These are phyloP conservation scores for Colaptes auratus DNA, from an alignment of 2,113 vertebrate genomes.

Conservation along the genomic window DNA sequence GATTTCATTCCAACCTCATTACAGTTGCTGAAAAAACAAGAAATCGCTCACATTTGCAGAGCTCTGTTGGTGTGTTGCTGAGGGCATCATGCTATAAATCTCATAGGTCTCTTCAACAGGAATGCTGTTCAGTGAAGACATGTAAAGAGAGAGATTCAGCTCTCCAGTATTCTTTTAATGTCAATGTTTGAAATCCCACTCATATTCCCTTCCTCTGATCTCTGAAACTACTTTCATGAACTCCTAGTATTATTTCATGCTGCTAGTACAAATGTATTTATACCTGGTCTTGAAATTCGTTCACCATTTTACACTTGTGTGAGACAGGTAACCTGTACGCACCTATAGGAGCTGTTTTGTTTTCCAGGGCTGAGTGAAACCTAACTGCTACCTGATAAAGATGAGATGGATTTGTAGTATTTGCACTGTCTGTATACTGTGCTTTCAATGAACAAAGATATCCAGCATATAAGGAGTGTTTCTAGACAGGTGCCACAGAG, in stretches of 20 bases:
- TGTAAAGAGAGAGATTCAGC: not conserved
- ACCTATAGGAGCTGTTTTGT: not conserved
- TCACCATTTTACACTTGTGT: not conserved
- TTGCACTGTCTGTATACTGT: not conserved
- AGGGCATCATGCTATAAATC: constrained; percentile 80
- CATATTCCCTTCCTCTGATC: not conserved
- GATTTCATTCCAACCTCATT: not conserved
- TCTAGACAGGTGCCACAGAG: not conserved
- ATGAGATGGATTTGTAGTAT: not conserved
- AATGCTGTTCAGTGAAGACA: constrained; percentile 79
- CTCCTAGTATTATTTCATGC: not conserved
- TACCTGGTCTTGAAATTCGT: not conserved
- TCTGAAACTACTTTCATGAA: not conserved
- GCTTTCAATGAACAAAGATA: not conserved
- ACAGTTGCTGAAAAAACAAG: not conserved
- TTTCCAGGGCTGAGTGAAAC: not conserved
- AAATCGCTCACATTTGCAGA: constrained; percentile 67
- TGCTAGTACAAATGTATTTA: not conserved
- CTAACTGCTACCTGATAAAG: not conserved
- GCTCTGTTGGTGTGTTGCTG: constrained; percentile 38
- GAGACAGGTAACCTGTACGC: not conserved
- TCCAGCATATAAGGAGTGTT: not conserved
- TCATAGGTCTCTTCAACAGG: constrained; percentile 84
- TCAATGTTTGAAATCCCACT: not conserved
- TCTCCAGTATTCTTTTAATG: not conserved